phyloP scores from a whole-genome alignment of 2,888 invertebrate genomes.

The Ennomos erosarius region DNA sequence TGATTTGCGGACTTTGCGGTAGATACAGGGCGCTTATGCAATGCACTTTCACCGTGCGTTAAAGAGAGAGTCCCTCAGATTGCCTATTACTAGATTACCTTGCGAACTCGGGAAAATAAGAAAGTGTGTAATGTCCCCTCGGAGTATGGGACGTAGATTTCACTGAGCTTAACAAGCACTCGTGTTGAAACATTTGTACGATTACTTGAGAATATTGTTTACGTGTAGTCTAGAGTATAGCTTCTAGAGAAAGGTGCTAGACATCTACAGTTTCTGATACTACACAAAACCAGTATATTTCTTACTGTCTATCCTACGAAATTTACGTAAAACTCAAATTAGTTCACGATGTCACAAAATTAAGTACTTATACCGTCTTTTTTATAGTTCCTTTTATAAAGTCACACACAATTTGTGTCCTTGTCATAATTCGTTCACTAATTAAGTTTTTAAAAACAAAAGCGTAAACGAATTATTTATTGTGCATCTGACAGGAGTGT shows the following conservation, averaged over 20 bases:
- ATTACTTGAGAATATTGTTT: conserved; percentile 28
- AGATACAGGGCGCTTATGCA: conserved; percentile 73
- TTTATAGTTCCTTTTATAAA: too few species aligned
- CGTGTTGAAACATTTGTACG: conserved; percentile 24
- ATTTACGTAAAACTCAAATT: conserved; percentile 7
- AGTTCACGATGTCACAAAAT: not conserved
- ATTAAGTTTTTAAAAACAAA: conserved; percentile 10
- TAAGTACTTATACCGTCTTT: too few species aligned
- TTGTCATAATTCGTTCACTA: too few species aligned
- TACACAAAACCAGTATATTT: too few species aligned
- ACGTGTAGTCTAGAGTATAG: conserved; percentile 1
- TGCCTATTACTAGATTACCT: conserved; percentile 79
- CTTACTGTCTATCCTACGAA: not conserved
- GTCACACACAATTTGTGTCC: too few species aligned
- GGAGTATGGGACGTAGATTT: conserved; percentile 57
- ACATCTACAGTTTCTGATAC: conserved; percentile 4
- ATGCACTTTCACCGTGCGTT: conserved; percentile 77
- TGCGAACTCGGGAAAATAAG: conserved; percentile 75
- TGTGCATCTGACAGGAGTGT: conserved; percentile 44
- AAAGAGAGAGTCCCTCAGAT: conserved; percentile 79
- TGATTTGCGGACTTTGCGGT: conserved; percentile 78
- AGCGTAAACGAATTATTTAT: conserved; percentile 21
- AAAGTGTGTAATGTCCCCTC: conserved; percentile 67
- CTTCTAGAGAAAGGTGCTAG: conserved; percentile 17
- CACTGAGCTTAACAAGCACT: conserved; percentile 51